phyloP scores from a whole-genome alignment of 2,797 vertebrate species.

The Rousettus madagascariensis region DNA sequence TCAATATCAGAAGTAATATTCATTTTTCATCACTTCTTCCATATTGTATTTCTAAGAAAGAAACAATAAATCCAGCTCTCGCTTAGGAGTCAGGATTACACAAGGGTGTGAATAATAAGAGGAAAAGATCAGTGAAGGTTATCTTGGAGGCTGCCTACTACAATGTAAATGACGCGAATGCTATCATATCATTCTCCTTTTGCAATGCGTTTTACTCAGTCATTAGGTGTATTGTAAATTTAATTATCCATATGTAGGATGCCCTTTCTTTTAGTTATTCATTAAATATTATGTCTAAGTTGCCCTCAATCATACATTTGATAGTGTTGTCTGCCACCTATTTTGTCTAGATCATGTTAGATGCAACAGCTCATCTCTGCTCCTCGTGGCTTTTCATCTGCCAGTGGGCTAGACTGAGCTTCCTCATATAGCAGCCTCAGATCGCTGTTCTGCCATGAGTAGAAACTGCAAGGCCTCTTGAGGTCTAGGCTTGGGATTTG shows the following conservation, averaged over 20 bases:
- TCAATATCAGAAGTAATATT: neutral
- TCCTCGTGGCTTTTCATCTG: neutral
- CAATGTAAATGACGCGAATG: neutral
- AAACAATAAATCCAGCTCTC: neutral
- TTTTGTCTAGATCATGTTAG: neutral
- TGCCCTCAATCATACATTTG: neutral
- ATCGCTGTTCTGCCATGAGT: neutral
- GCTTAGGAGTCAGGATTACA: neutral
- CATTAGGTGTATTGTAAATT: neutral
- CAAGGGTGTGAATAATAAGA: neutral
- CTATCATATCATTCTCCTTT: neutral
- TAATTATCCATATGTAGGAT: neutral
- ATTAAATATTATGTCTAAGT: neutral
- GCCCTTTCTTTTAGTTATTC: neutral
- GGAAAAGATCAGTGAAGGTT: too few relatives aligned
- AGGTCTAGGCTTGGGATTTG: neutral
- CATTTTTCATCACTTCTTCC: neutral
- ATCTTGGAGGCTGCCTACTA: neutral
- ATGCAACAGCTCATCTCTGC: neutral
- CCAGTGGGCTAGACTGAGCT: neutral
- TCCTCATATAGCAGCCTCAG: neutral
- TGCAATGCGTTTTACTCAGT: neutral
- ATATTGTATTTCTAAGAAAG: neutral
- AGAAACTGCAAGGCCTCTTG: neutral
- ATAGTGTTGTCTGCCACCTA: neutral